These are phyloP conservation scores for Myopa tessellatipennis DNA, from an alignment of 2,888 invertebrate genomes.

Conservation along the genomic window DNA sequence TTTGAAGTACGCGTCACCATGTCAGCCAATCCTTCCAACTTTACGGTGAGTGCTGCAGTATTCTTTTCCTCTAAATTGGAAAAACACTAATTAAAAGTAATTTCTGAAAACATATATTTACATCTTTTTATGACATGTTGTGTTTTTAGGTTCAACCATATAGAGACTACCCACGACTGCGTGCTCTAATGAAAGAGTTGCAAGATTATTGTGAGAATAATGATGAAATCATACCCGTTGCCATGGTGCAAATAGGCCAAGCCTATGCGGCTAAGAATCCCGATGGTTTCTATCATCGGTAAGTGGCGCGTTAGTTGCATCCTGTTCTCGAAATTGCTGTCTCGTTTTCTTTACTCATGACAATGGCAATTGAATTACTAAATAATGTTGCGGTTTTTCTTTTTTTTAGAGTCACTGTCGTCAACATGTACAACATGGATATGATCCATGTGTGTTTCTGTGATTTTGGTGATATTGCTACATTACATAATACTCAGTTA, in stretches of 20 bases:
- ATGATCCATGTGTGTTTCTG: conserved; percentile 74
- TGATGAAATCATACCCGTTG: conserved; percentile 68
- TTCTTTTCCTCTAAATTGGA: neutral
- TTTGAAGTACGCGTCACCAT: conserved; percentile 80
- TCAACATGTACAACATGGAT: conserved; percentile 70
- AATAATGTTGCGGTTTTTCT: neutral
- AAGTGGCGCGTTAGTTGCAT: conserved; percentile 43
- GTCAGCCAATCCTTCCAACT: conserved; percentile 77
- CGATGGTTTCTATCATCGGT: conserved; percentile 82
- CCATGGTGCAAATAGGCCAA: conserved; percentile 72
- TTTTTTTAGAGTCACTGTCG: conserved; percentile 70
- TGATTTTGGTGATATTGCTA: conserved; percentile 75
- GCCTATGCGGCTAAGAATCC: conserved; percentile 77
- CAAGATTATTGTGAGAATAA: conserved; percentile 73
- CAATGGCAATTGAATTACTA: neutral
- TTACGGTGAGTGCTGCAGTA: conserved; percentile 56
- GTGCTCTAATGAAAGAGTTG: conserved; percentile 75
- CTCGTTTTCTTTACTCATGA: too few relatives aligned
- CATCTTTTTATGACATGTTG: neutral
- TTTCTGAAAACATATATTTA: neutral
- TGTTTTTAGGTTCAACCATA: conserved; percentile 70
- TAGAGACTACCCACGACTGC: conserved; percentile 67
- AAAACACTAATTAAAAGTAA: neutral
- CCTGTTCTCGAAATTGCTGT: too few relatives aligned
- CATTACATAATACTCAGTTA: conserved; percentile 71